Percentiles rank a stretch among this genome's conserved stretches.
phyloP scores from a whole-genome alignment of 2,888 invertebrate genomes.

The Andricus curvator region DNA sequence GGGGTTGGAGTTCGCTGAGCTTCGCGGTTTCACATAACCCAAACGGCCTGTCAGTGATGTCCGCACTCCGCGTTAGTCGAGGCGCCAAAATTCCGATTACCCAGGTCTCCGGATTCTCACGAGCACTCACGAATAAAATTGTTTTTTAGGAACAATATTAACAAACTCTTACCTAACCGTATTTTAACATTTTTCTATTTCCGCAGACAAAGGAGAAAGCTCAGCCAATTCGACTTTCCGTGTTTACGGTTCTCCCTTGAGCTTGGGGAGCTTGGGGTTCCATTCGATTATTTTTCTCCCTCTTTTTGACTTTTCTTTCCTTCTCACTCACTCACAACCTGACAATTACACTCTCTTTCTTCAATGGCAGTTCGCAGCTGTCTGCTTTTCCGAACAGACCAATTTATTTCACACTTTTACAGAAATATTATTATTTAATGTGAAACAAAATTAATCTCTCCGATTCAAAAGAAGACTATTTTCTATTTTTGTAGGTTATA shows the following conservation, averaged over 20 bases:
- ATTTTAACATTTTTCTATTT: constrained; percentile 12
- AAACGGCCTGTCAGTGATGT: constrained; percentile 30
- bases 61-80: constrained; percentile 30
- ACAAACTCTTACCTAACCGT: constrained; percentile 1
- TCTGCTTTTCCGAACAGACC: not conserved
- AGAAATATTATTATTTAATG: too few species aligned
- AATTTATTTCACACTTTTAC: too few species aligned
- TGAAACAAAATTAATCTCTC: too few species aligned
- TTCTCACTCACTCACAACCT: not conserved
- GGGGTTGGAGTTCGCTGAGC: not conserved
- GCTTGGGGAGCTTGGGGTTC: not conserved
- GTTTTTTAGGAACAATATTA: not conserved
- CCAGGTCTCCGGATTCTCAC: constrained; percentile 11
- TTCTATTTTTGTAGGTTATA: too few species aligned
- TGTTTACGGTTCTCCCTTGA: constrained; percentile 25
- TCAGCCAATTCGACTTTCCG: constrained; percentile 15
- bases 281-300: not conserved
- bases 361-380: not conserved
- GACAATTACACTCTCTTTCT: not conserved
- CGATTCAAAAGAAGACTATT: too few species aligned
- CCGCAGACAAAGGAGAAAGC: constrained; percentile 26
- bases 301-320: not conserved
- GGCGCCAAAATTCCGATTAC: constrained; percentile 32
- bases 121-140: constrained; percentile 9
- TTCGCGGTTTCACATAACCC: constrained; percentile 8